phyloP scores from a whole-genome alignment of 2,797 vertebrate species.

The Epinephelus malabaricus region DNA sequence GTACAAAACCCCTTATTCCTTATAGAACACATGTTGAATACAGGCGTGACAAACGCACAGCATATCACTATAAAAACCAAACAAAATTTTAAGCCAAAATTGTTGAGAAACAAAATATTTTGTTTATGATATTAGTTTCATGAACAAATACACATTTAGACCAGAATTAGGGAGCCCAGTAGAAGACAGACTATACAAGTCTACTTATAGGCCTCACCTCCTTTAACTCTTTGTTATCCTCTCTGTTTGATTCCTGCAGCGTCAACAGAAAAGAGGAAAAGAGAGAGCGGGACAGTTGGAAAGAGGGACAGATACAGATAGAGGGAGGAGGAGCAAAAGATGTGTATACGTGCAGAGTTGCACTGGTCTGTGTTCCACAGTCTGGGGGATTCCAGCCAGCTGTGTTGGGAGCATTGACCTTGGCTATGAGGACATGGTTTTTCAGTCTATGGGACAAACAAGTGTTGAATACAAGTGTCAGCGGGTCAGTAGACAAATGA shows the following conservation, averaged over 20 bases:
- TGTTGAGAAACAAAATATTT: background rate
- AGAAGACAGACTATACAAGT: constrained; percentile 16
- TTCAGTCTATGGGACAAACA: constrained; percentile 71
- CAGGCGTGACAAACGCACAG: background rate
- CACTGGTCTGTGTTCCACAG: constrained; percentile 76
- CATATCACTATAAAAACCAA: background rate
- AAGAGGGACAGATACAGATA: constrained; percentile 21
- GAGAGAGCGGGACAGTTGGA: constrained; percentile 33
- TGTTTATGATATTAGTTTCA: background rate
- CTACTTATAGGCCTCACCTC: constrained; percentile 19
- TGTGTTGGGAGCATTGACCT: constrained; percentile 81
- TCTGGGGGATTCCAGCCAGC: constrained; percentile 83
- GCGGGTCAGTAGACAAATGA: constrained; percentile 50
- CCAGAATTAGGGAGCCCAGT: background rate
- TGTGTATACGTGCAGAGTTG: constrained; percentile 77
- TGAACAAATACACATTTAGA: background rate
- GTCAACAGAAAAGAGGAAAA: constrained; percentile 74
- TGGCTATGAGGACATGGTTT: constrained; percentile 75
- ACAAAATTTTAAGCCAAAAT: background rate
- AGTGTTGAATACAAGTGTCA: constrained; percentile 65
- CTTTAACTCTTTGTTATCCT: constrained; percentile 53
- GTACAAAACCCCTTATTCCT: background rate
- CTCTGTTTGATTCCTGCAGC: constrained; percentile 53
- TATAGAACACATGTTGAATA: background rate
- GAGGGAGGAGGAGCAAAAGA: constrained; percentile 58